Evolutionary conservation across 2,797 vertebrate species (phyloP).

Genomic region (Lutjanus argentimaculatus): DNA sequence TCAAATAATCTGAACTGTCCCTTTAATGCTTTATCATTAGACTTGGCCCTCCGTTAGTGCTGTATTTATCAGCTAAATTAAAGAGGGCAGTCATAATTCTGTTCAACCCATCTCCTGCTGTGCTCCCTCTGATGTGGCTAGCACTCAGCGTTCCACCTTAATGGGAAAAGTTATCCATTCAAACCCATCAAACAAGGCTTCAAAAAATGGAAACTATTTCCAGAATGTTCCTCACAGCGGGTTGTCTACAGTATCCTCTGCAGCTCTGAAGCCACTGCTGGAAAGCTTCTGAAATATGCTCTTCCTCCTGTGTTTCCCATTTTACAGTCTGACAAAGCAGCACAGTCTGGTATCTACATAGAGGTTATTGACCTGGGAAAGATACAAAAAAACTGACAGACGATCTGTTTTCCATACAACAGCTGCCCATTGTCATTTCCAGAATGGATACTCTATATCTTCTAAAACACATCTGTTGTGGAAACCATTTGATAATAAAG

Average conservation of each 20-base stretch:
- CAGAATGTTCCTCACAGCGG: slow-evolving; percentile 45
- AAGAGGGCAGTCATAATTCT: slow-evolving; percentile 35
- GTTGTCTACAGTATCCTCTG: slow-evolving; percentile 23
- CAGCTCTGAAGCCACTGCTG: slow-evolving; percentile 33
- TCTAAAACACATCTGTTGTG: slow-evolving; percentile 46
- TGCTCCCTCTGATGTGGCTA: slow-evolving; percentile 37
- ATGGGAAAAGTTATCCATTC: slow-evolving; percentile 46
- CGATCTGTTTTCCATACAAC: slow-evolving; percentile 63
- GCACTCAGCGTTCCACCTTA: slow-evolving; percentile 34
- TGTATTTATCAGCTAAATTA: slow-evolving; percentile 33
- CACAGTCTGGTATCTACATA: slow-evolving; percentile 58
- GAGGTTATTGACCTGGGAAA: slow-evolving; percentile 55
- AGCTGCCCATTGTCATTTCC: slow-evolving; percentile 54
- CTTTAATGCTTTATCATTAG: not conserved
- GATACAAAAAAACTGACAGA: slow-evolving; percentile 63
- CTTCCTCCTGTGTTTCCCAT: slow-evolving; percentile 59
- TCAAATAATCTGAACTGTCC: no score
- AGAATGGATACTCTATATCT: slow-evolving; percentile 31
- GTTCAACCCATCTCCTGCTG: slow-evolving; percentile 42
- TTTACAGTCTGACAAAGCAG: slow-evolving; percentile 33
- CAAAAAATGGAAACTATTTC: slow-evolving; percentile 55
- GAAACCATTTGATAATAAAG: slow-evolving; percentile 53
- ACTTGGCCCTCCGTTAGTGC: not conserved
- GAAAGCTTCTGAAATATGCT: slow-evolving; percentile 58
- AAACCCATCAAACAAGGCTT: slow-evolving; percentile 49